Evolutionary conservation across 2,888 invertebrate genomes (phyloP).

Genomic region (Oasisia sp.): DNA sequence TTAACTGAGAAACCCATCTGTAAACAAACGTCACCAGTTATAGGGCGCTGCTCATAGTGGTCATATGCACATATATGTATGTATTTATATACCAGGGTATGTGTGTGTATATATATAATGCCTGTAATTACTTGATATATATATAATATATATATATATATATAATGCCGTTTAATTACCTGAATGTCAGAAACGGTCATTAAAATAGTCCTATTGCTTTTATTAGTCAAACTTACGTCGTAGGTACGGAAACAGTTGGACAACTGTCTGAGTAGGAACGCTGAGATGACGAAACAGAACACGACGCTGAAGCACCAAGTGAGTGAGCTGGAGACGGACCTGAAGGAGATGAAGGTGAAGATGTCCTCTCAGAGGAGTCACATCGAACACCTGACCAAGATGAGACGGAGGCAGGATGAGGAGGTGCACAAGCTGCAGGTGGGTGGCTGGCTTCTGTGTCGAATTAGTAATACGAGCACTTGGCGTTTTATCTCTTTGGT

Average conservation of each 20-base stretch:
- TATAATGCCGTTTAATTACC: neutral
- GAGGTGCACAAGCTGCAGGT: constrained; percentile 56
- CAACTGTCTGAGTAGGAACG: constrained; percentile 52
- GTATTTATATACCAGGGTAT: too few species aligned
- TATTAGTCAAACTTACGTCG: neutral
- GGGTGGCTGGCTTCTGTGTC: neutral
- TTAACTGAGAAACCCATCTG: too few species aligned
- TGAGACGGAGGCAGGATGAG: constrained; percentile 56
- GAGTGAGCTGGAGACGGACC: constrained; percentile 48
- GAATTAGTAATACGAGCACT: too few species aligned
- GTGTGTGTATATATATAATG: too few species aligned
- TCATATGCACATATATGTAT: too few species aligned
- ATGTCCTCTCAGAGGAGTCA: constrained; percentile 52
- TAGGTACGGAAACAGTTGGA: constrained; percentile 58
- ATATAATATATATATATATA: too few species aligned
- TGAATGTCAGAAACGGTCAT: neutral
- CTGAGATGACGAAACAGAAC: constrained; percentile 57
- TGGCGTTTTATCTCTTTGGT: too few species aligned
- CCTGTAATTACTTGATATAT: neutral
- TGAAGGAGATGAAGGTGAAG: constrained; percentile 54
- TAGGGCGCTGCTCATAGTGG: too few species aligned
- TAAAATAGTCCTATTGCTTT: neutral
- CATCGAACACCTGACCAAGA: constrained; percentile 51
- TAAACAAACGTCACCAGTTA: too few species aligned
- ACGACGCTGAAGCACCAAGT: constrained; percentile 56